Evolutionary conservation across 2,888 invertebrate genomes (phyloP), one percentile per base, ranked within the genome.

Genomic region (Argyresthia albistria): DNA sequence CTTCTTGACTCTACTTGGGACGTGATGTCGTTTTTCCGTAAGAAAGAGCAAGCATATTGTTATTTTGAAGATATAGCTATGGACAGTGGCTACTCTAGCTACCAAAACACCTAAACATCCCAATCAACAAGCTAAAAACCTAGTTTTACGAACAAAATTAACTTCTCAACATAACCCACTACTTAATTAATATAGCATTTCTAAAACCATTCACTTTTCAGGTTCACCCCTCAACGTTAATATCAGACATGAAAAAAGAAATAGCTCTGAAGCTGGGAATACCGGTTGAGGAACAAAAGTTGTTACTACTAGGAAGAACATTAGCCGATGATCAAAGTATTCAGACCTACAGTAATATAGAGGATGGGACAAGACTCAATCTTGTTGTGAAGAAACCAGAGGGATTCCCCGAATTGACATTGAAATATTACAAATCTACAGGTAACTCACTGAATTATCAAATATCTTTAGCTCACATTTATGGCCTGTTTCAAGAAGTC

Each of bases 311-410:
- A 6, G 95, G 95, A 1, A 90, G 93, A 62, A 89, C 93, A 1
- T 76, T 95, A 52, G 81, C 90, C 65, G 94, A 95, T 66, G 92
- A 93, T 49, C 92, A 93, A 65, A 88, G 88, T 8, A 76, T 95
- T 47, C 87, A 89, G 45, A 91, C 90, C 46, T 95, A 95, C 70
- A 90, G 92, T 6, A 89, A 89, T 58, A 92, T 95, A 39, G 92
- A 92, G 71, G 93, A 94, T 56, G 94, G 94, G 1, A 90, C 92
- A 12, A 95, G 93, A 73, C 67, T 95, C 46, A 92, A 92, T 67
- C 77, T 95, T 55, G 86, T 94, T 35, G 89, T 93, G 4, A 93
- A 92, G 66, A 93, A 93, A 62, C 89, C 90, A 8, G 91, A 91
- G 52, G 79, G 89, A 0, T 73, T 95, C 0, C 87, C 88, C 56